A percentile compares a stretch with the other conserved stretches of the same genome.
Conservation (phyloP, 2,797 vertebrate species). For the Sylvilagus floridanus region DNA sequence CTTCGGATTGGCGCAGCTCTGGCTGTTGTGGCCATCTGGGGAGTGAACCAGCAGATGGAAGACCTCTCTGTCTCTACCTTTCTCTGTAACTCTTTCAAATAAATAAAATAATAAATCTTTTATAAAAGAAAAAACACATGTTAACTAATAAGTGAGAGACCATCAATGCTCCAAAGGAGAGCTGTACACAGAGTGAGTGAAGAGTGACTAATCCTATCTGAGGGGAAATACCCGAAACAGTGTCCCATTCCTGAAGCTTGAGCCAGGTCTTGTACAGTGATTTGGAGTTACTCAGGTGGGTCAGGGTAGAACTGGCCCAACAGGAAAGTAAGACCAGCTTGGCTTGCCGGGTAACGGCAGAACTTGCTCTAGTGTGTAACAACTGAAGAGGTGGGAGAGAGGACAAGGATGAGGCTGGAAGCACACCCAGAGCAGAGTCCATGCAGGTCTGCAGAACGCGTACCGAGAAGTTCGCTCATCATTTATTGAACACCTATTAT, state of each 20-base stretch:
- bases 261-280: not conserved
- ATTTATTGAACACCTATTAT: not conserved
- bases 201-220: not conserved
- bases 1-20: too few relatives aligned
- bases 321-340: not conserved
- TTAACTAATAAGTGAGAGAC: not conserved
- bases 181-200: not conserved
- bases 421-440: accelerated
- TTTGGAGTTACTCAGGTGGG: not conserved
- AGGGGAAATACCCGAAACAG: not conserved
- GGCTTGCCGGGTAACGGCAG: not conserved
- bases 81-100: not conserved
- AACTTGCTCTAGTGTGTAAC: not conserved
- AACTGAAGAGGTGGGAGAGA: not conserved
- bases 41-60: too few relatives aligned
- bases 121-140: not conserved
- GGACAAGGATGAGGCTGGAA: not conserved
- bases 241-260: not conserved
- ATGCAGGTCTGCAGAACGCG: not conserved
- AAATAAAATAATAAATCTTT: not conserved
- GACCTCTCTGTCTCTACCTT: too few relatives aligned
- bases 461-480: too few relatives aligned
- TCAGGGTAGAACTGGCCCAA: not conserved
- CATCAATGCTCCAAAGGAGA: not conserved
- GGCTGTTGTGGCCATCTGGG: too few relatives aligned